Evolutionary conservation across 2,797 vertebrate genomes (phyloP).

Genomic region (Acanthiza pusilla): DNA sequence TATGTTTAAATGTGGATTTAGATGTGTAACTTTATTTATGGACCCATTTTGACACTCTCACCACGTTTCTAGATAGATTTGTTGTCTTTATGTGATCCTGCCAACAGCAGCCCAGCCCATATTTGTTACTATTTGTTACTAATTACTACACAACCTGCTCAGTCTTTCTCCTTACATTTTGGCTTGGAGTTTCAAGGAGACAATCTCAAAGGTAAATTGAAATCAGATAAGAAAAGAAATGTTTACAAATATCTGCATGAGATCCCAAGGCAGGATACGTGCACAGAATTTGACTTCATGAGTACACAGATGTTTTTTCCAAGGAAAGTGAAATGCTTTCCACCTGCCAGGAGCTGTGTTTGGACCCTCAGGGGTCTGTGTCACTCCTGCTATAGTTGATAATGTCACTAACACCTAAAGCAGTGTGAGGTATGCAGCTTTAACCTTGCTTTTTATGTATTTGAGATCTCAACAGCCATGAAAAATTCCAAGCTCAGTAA

Average conservation of each 20-base stretch:
- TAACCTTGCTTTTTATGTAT: constrained; percentile 32
- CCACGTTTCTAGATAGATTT: neutral
- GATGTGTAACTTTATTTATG: neutral
- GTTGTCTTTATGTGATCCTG: neutral
- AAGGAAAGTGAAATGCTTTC: neutral
- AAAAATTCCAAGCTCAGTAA: neutral
- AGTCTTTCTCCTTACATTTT: neutral
- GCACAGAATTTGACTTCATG: neutral
- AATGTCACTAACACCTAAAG: constrained; percentile 43
- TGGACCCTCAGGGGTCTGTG: neutral
- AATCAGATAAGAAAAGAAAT: constrained; percentile 12
- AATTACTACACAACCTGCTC: neutral
- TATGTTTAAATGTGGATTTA: constrained; percentile 4
- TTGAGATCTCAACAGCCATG: neutral
- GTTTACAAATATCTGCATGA: neutral
- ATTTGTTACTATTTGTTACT: neutral
- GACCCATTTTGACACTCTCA: neutral
- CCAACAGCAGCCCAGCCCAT: neutral
- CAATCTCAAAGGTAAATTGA: constrained; percentile 1
- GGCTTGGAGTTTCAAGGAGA: constrained; percentile 1
- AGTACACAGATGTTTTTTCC: neutral
- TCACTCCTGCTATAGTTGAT: constrained; percentile 26
- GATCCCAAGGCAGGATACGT: neutral
- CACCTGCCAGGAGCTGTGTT: constrained; percentile 19
- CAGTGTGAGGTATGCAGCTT: neutral